Conservation (phyloP, 1,140 invertebrate genomes). For the Drosophila lowei region DNA sequence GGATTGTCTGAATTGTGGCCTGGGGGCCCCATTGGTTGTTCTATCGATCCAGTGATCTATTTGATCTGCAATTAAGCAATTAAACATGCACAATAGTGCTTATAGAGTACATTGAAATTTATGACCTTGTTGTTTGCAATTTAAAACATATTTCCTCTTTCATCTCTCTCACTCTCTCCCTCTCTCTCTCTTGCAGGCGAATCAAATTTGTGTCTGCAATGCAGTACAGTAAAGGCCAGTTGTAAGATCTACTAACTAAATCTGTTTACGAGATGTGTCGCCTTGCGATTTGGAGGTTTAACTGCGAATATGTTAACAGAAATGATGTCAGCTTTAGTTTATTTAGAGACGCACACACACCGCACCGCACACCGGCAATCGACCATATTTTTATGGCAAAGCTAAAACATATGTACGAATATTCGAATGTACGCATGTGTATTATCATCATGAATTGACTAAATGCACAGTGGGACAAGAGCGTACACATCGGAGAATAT, state of each 20-base stretch:
- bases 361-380: conserved; percentile 11
- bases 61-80: conserved; percentile 75
- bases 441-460: conserved; percentile 51
- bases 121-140: conserved; percentile 35
- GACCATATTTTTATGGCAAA: conserved; percentile 48
- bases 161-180: conserved; percentile 46
- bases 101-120: conserved; percentile 41
- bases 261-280: conserved; percentile 47
- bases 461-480: conserved; percentile 58
- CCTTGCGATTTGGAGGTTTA: conserved; percentile 38
- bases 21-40: conserved; percentile 7
- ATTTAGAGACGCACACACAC: conserved; percentile 46
- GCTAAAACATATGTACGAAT: conserved; percentile 32
- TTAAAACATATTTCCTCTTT: conserved; percentile 42
- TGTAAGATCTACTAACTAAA: conserved; percentile 51
- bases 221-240: conserved; percentile 22
- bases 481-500: background rate
- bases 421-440: conserved; percentile 4
- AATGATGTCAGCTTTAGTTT: conserved; percentile 69
- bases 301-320: conserved; percentile 57
- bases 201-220: conserved; percentile 23
- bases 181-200: conserved; percentile 57
- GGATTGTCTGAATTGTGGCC: conserved; percentile 7
- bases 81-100: conserved; percentile 19
- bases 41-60: conserved; percentile 51